phyloP scores from a whole-genome alignment of 2,797 vertebrate genomes.

The Takifugu rubripes region DNA sequence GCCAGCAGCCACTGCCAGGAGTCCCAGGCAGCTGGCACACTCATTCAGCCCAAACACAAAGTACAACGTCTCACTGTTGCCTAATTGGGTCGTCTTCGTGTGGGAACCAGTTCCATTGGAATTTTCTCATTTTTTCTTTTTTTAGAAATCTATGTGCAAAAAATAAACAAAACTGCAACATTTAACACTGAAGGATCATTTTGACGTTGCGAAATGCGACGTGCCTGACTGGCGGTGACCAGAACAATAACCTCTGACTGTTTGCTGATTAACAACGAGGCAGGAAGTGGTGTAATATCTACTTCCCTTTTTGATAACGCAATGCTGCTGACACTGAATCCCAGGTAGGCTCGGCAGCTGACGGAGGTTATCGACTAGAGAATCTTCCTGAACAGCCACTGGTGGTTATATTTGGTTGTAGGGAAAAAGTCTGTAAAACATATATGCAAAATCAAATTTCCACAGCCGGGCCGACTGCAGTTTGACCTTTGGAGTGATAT shows the following conservation, averaged over 20 bases:
- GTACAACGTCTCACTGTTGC: constrained; percentile 71
- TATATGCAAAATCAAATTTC: too few relatives aligned
- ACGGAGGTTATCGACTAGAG: background rate
- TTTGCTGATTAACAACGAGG: constrained; percentile 6
- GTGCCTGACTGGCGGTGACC: background rate
- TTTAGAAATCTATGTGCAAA: background rate
- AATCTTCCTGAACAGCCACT: background rate
- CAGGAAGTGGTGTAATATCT: constrained; percentile 36
- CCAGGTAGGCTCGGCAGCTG: background rate
- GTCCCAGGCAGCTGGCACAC: constrained; percentile 62
- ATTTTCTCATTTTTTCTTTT: constrained; percentile 26
- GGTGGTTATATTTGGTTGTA: background rate
- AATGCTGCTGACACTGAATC: background rate
- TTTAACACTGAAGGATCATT: too few relatives aligned
- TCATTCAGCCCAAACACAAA: constrained; percentile 58
- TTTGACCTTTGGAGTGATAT: too few relatives aligned
- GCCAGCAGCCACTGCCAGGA: constrained; percentile 56
- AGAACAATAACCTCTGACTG: background rate
- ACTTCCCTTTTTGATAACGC: constrained; percentile 20
- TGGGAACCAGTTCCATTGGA: constrained; percentile 54
- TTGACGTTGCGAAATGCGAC: background rate
- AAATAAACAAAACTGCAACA: too few relatives aligned
- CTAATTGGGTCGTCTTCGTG: constrained; percentile 67
- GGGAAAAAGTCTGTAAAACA: background rate
- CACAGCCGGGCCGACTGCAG: too few relatives aligned